Evolutionary conservation across 2,888 invertebrate species (phyloP).

Genomic region (Lasiommata megera): DNA sequence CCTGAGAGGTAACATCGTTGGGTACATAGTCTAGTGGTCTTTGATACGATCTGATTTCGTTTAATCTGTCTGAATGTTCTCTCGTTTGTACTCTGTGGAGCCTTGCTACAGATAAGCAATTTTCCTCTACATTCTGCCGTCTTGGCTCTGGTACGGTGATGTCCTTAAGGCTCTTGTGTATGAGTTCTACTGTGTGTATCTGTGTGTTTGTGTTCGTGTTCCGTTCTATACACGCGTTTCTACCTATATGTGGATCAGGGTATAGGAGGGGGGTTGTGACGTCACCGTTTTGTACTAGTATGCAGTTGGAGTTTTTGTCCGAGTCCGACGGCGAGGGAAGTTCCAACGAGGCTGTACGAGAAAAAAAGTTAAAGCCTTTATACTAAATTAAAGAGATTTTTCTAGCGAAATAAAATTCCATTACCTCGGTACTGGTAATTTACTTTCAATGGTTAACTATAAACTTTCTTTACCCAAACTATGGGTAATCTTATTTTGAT

Average conservation of each 20-base stretch:
- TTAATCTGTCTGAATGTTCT: constrained; percentile 50
- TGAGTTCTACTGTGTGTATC: constrained; percentile 74
- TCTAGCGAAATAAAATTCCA: too few relatives aligned
- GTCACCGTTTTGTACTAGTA: constrained; percentile 46
- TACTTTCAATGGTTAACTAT: too few relatives aligned
- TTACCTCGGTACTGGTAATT: too few relatives aligned
- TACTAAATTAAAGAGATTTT: too few relatives aligned
- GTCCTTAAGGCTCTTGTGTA: constrained; percentile 85
- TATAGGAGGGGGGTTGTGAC: constrained; percentile 77
- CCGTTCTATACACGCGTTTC: constrained; percentile 93
- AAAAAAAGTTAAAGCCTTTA: too few relatives aligned
- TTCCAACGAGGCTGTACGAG: constrained; percentile 22
- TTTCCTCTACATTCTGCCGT: constrained; percentile 48
- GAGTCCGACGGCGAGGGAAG: constrained; percentile 45
- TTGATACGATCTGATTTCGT: constrained; percentile 66
- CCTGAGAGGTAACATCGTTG: constrained; percentile 83
- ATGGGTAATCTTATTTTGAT: too few relatives aligned
- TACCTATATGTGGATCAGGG: constrained; percentile 90
- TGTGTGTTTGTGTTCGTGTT: constrained; percentile 81
- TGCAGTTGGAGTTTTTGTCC: constrained; percentile 68
- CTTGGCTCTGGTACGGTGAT: constrained; percentile 44
- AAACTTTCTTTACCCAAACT: too few relatives aligned
- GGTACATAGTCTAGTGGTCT: constrained; percentile 84
- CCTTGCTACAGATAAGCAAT: constrained; percentile 64
- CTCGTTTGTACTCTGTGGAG: constrained; percentile 40